Evolutionary conservation across 2,888 invertebrate genomes (phyloP).

Genomic region (Epinotia brunnichana): DNA sequence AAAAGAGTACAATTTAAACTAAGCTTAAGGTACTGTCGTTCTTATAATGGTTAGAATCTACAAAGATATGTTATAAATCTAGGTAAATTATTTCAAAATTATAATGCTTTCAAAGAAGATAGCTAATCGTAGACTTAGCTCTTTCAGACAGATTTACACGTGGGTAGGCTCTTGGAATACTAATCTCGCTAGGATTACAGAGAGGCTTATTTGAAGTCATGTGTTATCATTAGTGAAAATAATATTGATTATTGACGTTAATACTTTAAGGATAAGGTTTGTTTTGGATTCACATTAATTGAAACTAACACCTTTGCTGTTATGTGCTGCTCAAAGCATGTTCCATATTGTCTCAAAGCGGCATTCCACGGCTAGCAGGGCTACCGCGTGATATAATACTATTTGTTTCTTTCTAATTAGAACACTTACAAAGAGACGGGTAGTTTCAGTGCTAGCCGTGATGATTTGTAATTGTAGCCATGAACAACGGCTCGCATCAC

Average conservation of each 20-base stretch:
- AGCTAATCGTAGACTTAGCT: background rate
- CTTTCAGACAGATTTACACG: constrained; percentile 24
- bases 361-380: too few relatives aligned
- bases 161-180: constrained; percentile 11
- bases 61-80: too few relatives aligned
- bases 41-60: too few relatives aligned
- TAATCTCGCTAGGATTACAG: constrained; percentile 25
- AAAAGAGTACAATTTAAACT: background rate
- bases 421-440: too few relatives aligned
- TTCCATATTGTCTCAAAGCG: too few relatives aligned
- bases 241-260: background rate
- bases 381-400: too few relatives aligned
- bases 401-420: too few relatives aligned
- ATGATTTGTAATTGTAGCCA: too few relatives aligned
- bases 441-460: too few relatives aligned
- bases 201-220: background rate
- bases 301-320: background rate
- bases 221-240: background rate
- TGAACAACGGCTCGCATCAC: too few relatives aligned
- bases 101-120: background rate
- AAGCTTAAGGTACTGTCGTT: background rate
- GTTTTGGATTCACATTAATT: background rate
- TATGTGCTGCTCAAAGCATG: too few relatives aligned
- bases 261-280: background rate
- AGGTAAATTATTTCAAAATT: background rate